These are phyloP conservation scores for Anguilla marmorata DNA, from an alignment of 2,797 vertebrate genomes.

Conservation along the genomic window DNA sequence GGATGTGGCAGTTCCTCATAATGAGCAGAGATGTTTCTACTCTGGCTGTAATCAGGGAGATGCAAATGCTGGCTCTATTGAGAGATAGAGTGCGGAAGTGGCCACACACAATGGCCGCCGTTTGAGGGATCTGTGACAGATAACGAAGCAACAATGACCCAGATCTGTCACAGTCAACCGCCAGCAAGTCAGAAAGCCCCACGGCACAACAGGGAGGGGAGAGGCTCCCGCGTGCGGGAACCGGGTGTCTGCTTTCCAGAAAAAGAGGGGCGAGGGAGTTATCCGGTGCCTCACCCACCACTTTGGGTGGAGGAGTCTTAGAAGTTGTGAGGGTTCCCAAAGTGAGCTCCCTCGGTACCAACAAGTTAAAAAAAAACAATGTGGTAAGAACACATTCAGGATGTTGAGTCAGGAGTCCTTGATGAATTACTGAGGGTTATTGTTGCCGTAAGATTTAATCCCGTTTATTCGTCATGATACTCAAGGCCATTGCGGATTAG, in stretches of 20 bases:
- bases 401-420: slow-evolving; percentile 17
- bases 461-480: background rate
- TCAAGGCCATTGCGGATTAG: background rate
- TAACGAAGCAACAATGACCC: slow-evolving; percentile 4
- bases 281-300: background rate
- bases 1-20: background rate
- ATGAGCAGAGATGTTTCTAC: background rate
- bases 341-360: background rate
- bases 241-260: background rate
- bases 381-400: background rate
- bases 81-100: background rate
- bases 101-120: background rate
- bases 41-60: slow-evolving; percentile 43
- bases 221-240: background rate
- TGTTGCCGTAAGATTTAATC: background rate
- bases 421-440: background rate
- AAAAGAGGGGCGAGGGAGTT: background rate
- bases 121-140: slow-evolving; percentile 15
- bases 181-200: background rate
- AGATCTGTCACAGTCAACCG: slow-evolving; percentile 21
- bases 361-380: background rate
- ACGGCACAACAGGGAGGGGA: background rate
- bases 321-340: background rate
- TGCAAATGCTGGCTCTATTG: slow-evolving; percentile 24
- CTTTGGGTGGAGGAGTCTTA: slow-evolving; percentile 12